Conservation (phyloP, 2,113 vertebrate species). For the Colossoma macropomum region DNA sequence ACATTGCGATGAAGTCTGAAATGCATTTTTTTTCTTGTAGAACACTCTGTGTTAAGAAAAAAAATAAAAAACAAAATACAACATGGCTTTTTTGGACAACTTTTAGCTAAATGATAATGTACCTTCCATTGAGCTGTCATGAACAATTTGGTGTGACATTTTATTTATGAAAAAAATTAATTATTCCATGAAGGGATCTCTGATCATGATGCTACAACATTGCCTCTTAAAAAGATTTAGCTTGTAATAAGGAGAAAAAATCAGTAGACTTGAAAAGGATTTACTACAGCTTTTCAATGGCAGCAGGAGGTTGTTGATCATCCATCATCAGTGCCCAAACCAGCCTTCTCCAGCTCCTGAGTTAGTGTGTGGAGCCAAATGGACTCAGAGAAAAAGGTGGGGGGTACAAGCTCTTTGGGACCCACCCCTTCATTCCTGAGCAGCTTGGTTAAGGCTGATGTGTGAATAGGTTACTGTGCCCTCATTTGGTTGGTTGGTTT, state of each 20-base stretch:
- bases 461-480: slow-evolving; percentile 35
- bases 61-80: background rate
- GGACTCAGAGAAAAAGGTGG: background rate
- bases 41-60: background rate
- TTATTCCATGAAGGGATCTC: background rate
- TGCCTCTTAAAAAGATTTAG: background rate
- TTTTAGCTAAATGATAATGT: background rate
- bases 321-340: background rate
- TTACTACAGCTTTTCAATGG: background rate
- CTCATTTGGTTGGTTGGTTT: slow-evolving; percentile 3
- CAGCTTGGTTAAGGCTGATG: slow-evolving; percentile 46
- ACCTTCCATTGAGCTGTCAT: background rate
- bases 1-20: background rate
- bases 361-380: slow-evolving; percentile 15
- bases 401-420: background rate
- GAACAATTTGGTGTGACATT: background rate
- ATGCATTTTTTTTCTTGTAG: background rate
- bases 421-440: slow-evolving; percentile 32
- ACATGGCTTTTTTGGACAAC: background rate
- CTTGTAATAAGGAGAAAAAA: background rate
- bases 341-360: background rate
- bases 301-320: too few species aligned
- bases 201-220: background rate
- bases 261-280: background rate
- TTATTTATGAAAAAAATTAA: background rate